Conservation (phyloP, 2,113 vertebrate genomes). For the Macroglossus sobrinus region DNA sequence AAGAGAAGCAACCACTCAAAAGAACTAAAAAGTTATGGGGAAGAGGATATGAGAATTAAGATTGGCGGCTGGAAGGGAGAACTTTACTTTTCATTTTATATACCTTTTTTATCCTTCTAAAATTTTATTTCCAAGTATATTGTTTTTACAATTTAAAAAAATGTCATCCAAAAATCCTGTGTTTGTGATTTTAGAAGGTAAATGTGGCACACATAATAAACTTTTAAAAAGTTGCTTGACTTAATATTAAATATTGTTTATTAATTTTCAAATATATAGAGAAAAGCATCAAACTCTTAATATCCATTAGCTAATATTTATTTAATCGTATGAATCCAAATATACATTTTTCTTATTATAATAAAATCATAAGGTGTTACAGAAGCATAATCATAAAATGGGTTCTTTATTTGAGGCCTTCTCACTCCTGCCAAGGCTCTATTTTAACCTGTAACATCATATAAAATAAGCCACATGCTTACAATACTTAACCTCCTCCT, state of each 20-base stretch:
- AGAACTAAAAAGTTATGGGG: neutral
- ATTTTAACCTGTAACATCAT: neutral
- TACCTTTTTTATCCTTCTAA: neutral
- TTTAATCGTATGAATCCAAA: neutral
- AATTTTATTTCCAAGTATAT: neutral
- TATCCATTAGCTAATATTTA: neutral
- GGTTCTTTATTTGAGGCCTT: neutral
- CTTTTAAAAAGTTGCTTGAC: neutral
- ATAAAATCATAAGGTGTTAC: neutral
- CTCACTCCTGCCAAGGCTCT: neutral
- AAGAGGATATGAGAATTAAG: neutral
- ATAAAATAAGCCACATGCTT: neutral
- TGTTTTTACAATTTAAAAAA: neutral
- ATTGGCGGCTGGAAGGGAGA: neutral
- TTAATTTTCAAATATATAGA: constrained; percentile 2
- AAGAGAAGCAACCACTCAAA: neutral
- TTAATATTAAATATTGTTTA: neutral
- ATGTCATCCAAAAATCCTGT: neutral
- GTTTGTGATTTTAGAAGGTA: constrained; percentile 5
- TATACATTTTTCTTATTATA: neutral
- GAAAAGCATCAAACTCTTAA: neutral
- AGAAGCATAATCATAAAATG: neutral
- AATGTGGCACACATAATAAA: neutral
- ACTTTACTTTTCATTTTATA: neutral
- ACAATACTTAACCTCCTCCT: neutral